phyloP scores from a whole-genome alignment of 2,797 vertebrate species.

The Danio jaintianensis region DNA sequence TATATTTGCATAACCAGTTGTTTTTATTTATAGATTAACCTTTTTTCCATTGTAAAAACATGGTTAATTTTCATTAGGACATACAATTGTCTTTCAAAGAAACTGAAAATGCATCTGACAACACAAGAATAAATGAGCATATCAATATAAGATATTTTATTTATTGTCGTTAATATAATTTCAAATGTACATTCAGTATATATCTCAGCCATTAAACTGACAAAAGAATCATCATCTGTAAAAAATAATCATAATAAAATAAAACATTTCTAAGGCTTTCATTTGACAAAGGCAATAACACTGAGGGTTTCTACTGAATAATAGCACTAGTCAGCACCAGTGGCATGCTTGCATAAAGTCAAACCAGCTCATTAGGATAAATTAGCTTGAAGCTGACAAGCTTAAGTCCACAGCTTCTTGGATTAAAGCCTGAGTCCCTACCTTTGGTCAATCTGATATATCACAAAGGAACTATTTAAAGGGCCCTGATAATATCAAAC shows the following conservation, averaged over 20 bases:
- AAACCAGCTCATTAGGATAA: slow-evolving; percentile 11
- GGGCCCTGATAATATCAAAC: slow-evolving; percentile 2
- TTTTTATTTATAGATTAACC: too few species aligned
- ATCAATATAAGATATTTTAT: slow-evolving; percentile 24
- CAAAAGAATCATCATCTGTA: slow-evolving; percentile 4
- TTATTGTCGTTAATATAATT: slow-evolving; percentile 33
- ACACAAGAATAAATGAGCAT: neutral
- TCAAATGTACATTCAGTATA: slow-evolving; percentile 32
- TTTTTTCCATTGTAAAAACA: too few species aligned
- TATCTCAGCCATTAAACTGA: neutral
- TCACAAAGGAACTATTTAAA: slow-evolving; percentile 10
- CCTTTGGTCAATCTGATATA: slow-evolving; percentile 14
- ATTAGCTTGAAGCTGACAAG: slow-evolving; percentile 20
- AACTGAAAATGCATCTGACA: neutral
- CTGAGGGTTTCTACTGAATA: slow-evolving; percentile 14
- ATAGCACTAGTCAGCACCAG: slow-evolving; percentile 21
- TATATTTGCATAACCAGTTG: too few species aligned
- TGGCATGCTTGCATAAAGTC: slow-evolving; percentile 32
- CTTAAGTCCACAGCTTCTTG: slow-evolving; percentile 5
- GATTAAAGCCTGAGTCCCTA: neutral
- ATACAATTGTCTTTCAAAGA: neutral
- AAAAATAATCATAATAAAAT: neutral
- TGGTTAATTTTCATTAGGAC: too few species aligned
- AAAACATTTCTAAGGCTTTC: slow-evolving; percentile 21
- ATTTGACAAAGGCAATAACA: slow-evolving; percentile 34